Conservation (phyloP, 2,797 vertebrate species). For the Carcharodon carcharias region DNA sequence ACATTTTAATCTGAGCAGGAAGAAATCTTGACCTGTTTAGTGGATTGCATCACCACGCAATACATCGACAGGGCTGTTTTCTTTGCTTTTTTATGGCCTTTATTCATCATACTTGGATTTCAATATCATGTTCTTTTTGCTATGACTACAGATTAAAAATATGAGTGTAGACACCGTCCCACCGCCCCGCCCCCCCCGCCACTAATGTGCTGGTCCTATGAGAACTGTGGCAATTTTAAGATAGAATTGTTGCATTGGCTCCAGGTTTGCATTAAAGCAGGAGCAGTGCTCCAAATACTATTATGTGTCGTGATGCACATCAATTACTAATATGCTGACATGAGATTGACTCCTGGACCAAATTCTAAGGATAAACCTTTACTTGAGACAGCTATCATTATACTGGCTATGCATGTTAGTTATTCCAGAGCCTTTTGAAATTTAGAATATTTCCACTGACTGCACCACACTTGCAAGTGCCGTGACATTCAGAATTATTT, state of each 20-base stretch:
- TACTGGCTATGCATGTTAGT: background rate
- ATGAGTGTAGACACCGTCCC: background rate
- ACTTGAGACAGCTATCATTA: constrained; percentile 17
- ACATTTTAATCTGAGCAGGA: background rate
- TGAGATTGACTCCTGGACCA: background rate
- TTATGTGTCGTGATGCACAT: background rate
- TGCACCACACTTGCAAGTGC: background rate
- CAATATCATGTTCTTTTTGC: background rate
- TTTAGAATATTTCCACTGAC: background rate
- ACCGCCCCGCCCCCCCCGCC: too few relatives aligned
- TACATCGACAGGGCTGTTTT: background rate
- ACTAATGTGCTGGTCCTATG: background rate
- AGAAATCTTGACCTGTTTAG: background rate
- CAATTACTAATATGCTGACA: background rate
- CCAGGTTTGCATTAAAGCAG: background rate
- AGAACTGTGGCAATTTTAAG: background rate
- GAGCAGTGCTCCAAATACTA: background rate
- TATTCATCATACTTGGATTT: background rate
- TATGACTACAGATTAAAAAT: background rate
- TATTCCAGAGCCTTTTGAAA: background rate
- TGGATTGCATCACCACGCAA: background rate
- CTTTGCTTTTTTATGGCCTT: background rate
- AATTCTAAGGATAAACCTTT: background rate
- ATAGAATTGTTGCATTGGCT: background rate
- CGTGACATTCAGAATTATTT: background rate